Conservation (phyloP, 2,797 vertebrate genomes). For the Schizopygopsis malacanthus region DNA sequence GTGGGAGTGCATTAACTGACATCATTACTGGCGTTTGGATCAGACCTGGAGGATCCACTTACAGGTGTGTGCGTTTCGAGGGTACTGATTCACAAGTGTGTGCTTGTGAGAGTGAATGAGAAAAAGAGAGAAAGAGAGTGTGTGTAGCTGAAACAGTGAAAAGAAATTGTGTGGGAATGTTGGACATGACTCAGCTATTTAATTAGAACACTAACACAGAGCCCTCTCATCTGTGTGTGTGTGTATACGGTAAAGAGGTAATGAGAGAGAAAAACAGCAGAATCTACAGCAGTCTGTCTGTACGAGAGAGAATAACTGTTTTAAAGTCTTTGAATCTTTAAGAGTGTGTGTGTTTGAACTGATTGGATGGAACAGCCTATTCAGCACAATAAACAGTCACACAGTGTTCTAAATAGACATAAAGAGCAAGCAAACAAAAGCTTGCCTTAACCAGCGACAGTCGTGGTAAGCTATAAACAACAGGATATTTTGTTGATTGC, state of each 20-base stretch:
- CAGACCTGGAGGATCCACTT: constrained; percentile 62
- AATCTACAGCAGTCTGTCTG: not conserved
- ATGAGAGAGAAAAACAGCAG: not conserved
- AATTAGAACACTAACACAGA: constrained; percentile 13
- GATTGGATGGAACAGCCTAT: constrained; percentile 12
- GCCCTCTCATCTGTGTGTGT: constrained; percentile 25
- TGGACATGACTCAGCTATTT: constrained; percentile 38
- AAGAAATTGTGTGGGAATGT: constrained; percentile 9
- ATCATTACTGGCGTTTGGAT: constrained; percentile 47
- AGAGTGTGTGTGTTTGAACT: not conserved
- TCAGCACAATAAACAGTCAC: not conserved
- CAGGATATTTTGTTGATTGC: not conserved
- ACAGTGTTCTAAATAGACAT: not conserved
- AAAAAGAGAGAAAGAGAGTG: constrained; percentile 12
- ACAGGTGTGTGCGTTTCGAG: constrained; percentile 40
- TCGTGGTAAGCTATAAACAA: not conserved
- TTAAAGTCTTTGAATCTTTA: constrained; percentile 15
- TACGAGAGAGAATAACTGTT: not conserved
- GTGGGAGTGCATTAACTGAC: constrained; percentile 47
- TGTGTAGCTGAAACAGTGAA: constrained; percentile 22
- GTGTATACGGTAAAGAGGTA: constrained; percentile 23
- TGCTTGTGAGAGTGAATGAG: not conserved
- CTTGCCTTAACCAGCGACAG: not conserved
- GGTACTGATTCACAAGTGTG: constrained; percentile 7
- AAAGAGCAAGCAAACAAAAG: not conserved